These are phyloP conservation scores for Pseudomugil gertrudae DNA, from an alignment of 2,797 vertebrate species.

Conservation along the genomic window DNA sequence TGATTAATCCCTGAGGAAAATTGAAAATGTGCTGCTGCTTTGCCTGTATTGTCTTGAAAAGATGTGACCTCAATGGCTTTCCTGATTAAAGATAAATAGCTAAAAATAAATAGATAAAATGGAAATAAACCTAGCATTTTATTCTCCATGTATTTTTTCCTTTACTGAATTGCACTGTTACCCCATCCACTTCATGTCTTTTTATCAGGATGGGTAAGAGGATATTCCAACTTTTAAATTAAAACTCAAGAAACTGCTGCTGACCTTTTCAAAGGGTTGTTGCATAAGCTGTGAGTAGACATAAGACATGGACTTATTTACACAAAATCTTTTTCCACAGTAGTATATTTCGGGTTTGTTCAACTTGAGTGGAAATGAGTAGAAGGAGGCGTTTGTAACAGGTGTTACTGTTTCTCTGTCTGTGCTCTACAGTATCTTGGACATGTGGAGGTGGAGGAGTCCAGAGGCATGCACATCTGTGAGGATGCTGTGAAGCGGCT, in stretches of 20 bases:
- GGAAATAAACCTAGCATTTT: neutral
- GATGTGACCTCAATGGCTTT: neutral
- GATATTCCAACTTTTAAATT: conserved; percentile 4
- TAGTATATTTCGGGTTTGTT: neutral
- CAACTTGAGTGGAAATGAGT: conserved; percentile 4
- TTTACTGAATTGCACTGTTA: neutral
- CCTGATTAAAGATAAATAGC: neutral
- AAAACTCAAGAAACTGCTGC: conserved; percentile 36
- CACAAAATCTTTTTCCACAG: neutral
- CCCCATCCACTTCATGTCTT: neutral
- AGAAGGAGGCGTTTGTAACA: conserved; percentile 19
- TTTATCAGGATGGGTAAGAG: conserved; percentile 23
- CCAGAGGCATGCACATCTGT: conserved; percentile 99
- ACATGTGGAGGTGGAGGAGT: conserved; percentile 98
- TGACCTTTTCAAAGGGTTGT: conserved; percentile 41
- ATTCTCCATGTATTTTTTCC: neutral
- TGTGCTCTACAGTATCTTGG: conserved; percentile 89
- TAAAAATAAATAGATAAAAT: too few species aligned
- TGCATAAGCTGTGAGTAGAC: conserved; percentile 37
- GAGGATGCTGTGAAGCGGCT: conserved; percentile 98
- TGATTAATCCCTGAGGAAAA: too few species aligned
- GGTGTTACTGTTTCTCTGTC: conserved; percentile 17
- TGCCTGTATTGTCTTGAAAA: neutral
- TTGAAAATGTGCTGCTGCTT: neutral
- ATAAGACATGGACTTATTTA: neutral